A percentile compares a stretch with the other conserved stretches of the same genome.
These are phyloP conservation scores for Fulmarus glacialis DNA, from an alignment of 2,113 vertebrate species.

Conservation along the genomic window DNA sequence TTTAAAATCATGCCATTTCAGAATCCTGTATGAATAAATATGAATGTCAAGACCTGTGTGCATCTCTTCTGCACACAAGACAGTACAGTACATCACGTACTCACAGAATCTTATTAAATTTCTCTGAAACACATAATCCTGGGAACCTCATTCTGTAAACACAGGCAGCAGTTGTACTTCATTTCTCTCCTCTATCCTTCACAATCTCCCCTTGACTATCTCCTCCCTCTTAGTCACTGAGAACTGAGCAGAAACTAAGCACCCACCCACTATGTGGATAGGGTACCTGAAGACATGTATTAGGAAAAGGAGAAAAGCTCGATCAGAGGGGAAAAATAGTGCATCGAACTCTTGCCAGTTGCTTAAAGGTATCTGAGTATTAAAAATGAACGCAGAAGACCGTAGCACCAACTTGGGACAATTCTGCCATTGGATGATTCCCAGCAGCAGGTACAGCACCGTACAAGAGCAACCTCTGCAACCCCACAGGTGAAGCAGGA, in stretches of 20 bases:
- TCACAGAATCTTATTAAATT: slow-evolving; percentile 59
- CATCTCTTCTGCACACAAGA: slow-evolving; percentile 45
- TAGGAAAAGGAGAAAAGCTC: not conserved
- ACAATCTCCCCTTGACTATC: not conserved
- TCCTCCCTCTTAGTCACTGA: not conserved
- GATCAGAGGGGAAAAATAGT: not conserved
- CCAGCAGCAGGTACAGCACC: not conserved
- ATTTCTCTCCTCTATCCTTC: not conserved
- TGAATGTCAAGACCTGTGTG: slow-evolving; percentile 61
- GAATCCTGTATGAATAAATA: slow-evolving; percentile 61
- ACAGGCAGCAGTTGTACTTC: slow-evolving; percentile 22
- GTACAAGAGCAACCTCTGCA: not conserved
- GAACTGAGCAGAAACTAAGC: not conserved
- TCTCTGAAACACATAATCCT: slow-evolving; percentile 55
- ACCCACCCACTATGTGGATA: not conserved
- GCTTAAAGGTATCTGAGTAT: not conserved
- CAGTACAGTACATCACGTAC: slow-evolving; percentile 39
- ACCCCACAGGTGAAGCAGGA: not conserved
- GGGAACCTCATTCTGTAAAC: slow-evolving; percentile 56
- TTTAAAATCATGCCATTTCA: slow-evolving; percentile 54
- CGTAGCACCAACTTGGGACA: fast-evolving
- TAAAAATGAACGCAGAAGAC: not conserved
- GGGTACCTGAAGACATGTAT: not conserved
- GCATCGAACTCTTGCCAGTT: not conserved
- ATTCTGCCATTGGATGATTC: not conserved